A percentile compares a stretch with the other conserved stretches of the same genome.
Evolutionary conservation across 2,888 invertebrate species (phyloP).

Genomic region (Euzetes globulus): DNA sequence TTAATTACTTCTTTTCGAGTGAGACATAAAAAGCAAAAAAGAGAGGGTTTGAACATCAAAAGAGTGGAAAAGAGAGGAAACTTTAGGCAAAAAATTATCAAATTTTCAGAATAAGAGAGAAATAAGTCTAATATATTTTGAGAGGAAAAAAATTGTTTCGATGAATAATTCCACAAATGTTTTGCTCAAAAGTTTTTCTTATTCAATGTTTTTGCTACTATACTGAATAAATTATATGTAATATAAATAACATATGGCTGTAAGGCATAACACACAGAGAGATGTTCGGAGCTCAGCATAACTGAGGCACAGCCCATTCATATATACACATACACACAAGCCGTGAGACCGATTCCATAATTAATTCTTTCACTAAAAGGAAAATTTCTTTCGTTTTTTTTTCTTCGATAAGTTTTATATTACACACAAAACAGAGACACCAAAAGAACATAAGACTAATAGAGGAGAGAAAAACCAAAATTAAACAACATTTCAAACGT

Average conservation of each 20-base stretch:
- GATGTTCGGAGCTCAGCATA: too few relatives aligned
- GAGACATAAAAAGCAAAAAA: too few relatives aligned
- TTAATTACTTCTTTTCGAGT: too few relatives aligned
- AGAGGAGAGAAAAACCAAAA: not conserved
- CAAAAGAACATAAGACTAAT: not conserved
- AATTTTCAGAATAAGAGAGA: not conserved
- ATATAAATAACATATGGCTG: constrained; percentile 29
- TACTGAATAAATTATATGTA: constrained; percentile 20
- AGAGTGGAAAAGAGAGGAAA: not conserved
- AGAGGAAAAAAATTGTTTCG: not conserved
- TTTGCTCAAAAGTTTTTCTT: not conserved
- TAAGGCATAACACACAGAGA: constrained; percentile 22
- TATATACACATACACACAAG: not conserved
- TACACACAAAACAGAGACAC: not conserved
- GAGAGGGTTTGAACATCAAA: too few relatives aligned
- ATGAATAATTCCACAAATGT: not conserved
- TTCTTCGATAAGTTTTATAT: constrained; percentile 23
- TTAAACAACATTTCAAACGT: not conserved
- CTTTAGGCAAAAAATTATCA: not conserved
- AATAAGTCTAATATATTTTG: not conserved
- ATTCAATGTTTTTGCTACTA: constrained; percentile 3
- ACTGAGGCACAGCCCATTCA: not conserved
- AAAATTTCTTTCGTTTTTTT: not conserved
- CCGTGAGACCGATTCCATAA: constrained; percentile 17
- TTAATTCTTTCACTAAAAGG: constrained; percentile 13